Conservation (phyloP, 2,797 vertebrate species). For the Siniperca scherzeri region DNA sequence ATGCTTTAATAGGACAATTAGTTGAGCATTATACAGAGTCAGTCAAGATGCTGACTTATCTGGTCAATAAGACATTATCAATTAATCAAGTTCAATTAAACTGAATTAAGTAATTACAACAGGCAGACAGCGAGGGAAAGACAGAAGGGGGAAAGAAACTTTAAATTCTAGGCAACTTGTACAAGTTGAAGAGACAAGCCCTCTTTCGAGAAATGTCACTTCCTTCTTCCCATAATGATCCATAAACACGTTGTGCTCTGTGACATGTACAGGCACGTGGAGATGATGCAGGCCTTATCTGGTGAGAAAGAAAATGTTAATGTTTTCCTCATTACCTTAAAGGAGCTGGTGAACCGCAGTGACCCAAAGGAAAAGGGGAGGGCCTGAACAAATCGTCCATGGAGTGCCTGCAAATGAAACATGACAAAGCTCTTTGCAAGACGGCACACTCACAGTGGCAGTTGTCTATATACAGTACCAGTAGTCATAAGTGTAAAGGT, state of each 20-base stretch:
- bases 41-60: slow-evolving; percentile 4
- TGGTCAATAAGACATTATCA: slow-evolving; percentile 21
- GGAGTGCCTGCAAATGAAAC: slow-evolving; percentile 75
- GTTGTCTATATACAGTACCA: too few relatives aligned
- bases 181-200: background rate
- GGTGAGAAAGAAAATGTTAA: background rate
- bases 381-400: slow-evolving; percentile 72
- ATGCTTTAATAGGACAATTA: slow-evolving; percentile 61
- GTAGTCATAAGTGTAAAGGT: background rate
- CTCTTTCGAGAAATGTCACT: background rate
- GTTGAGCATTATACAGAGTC: slow-evolving; percentile 41
- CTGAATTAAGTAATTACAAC: slow-evolving; percentile 65
- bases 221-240: background rate
- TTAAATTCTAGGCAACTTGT: slow-evolving; percentile 11
- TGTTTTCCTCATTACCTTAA: slow-evolving; percentile 81
- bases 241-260: background rate
- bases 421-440: background rate
- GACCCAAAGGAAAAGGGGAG: slow-evolving; percentile 70
- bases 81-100: slow-evolving; percentile 63
- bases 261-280: background rate
- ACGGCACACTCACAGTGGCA: background rate
- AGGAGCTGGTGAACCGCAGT: slow-evolving; percentile 81
- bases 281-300: background rate
- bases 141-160: slow-evolving; percentile 23
- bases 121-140: slow-evolving; percentile 31